Evolutionary conservation across 2,113 vertebrate species (phyloP).

Genomic region (Alaudala cheleensis): DNA sequence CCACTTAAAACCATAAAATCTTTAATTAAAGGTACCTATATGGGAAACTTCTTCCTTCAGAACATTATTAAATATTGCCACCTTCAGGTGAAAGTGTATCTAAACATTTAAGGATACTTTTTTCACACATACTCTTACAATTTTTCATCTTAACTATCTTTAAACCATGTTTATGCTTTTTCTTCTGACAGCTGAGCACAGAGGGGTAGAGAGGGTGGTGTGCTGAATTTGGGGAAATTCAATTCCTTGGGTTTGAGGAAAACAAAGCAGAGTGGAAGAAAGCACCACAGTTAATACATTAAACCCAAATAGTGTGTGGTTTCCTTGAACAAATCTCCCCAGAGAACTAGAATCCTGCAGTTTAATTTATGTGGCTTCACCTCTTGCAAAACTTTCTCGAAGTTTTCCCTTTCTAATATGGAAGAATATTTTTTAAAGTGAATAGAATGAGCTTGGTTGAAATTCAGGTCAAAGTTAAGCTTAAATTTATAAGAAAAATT

Average conservation of each 20-base stretch:
- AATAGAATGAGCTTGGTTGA: not conserved
- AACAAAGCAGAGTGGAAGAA: not conserved
- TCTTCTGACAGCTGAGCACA: not conserved
- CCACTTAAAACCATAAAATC: constrained; percentile 49
- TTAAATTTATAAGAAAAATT: not conserved
- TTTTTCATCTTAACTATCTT: not conserved
- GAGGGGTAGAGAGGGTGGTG: not conserved
- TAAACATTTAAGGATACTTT: not conserved
- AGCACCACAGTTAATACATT: not conserved
- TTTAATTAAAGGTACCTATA: constrained; percentile 64
- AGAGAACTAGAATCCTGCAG: not conserved
- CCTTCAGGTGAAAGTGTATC: constrained; percentile 66
- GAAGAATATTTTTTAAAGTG: not conserved
- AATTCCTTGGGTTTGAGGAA: not conserved
- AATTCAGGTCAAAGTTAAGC: not conserved
- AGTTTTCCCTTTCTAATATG: not conserved
- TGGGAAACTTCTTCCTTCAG: not conserved
- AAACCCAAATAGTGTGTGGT: not conserved
- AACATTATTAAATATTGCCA: constrained; percentile 78
- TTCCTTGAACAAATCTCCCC: not conserved
- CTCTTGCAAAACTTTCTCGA: not conserved
- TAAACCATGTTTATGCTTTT: not conserved
- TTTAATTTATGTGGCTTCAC: not conserved
- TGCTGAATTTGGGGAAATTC: not conserved
- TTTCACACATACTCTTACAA: not conserved